Evolutionary conservation across 1,140 invertebrate genomes (phyloP), one percentile per base, ranked within the genome.

Genomic region (Atopsyche davidsoni): DNA sequence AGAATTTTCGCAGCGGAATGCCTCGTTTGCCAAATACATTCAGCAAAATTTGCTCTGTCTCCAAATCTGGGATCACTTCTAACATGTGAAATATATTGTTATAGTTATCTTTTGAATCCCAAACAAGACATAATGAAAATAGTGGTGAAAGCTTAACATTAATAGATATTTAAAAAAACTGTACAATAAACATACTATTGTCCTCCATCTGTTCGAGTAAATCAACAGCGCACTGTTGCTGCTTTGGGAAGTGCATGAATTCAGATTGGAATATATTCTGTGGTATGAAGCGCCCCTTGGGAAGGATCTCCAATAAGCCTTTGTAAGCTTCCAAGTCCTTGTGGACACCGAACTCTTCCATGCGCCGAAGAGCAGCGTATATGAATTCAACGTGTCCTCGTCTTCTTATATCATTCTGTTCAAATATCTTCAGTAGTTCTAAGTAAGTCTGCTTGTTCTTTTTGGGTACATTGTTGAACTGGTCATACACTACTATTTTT

Each of bases 301-400:
- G 96, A 66, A 99, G 83, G 11, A 98, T 79, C 65, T 96, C 81
- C 14, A 98, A 71, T 18, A 99, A 54, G 25, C 80, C 75, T 72
- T 97, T 98, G 64, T 99, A 99, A 0, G 83, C 79, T 60, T 93
- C 87, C 10, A 98, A 60, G 73, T 99, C 95, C 64, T 86, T 84
- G 35, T 95, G 78, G 0, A 94, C 87, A 0, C 86, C 86, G 75
- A 92, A 98, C 36, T 88, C 83, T 58, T 95, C 80, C 87, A 99
- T 89, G 58, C 87, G 78, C 35, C 82, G 81, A 19, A 98, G 62
- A 1, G 94, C 92, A 1, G 86, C 78, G 64, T 90, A 85, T 55
- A 98, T 93, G 70, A 99, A 99, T 60, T 96, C 89, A 1, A 96
- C 87, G 68, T 95, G 89, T 23, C 89, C 90, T 41, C 81, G 72